These are phyloP conservation scores for Oscheius sp. DNA, from an alignment of 2,888 invertebrate species.

Conservation along the genomic window DNA sequence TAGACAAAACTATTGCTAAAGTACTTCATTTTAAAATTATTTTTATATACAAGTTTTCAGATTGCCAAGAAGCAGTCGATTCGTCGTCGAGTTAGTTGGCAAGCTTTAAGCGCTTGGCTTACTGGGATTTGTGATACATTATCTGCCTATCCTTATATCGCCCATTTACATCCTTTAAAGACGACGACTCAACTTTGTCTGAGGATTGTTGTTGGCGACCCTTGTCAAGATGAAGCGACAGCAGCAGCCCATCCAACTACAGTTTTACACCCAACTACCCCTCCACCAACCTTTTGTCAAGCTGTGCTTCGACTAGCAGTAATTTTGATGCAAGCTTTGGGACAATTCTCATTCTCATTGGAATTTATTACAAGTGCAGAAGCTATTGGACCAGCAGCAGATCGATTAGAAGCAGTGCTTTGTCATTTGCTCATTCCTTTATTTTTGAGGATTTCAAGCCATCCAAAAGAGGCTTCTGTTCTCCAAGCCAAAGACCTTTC, in stretches of 20 bases:
- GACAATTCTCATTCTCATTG: slow-evolving; percentile 76
- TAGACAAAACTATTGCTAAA: slow-evolving; percentile 95
- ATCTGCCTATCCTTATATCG: slow-evolving; percentile 89
- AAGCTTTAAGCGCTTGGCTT: slow-evolving; percentile 89
- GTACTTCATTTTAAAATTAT: slow-evolving; percentile 73
- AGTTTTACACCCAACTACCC: slow-evolving; percentile 72
- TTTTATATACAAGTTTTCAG: background rate
- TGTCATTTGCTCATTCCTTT: slow-evolving; percentile 95
- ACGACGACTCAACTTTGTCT: slow-evolving; percentile 70
- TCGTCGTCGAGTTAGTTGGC: slow-evolving; percentile 88
- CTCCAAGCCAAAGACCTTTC: slow-evolving; percentile 88
- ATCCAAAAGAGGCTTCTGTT: slow-evolving; percentile 84
- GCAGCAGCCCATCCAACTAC: slow-evolving; percentile 62
- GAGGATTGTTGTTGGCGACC: slow-evolving; percentile 67
- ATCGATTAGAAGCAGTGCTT: slow-evolving; percentile 92
- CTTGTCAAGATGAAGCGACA: slow-evolving; percentile 61
- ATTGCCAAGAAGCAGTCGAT: slow-evolving; percentile 51
- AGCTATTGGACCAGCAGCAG: slow-evolving; percentile 82
- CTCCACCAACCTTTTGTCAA: slow-evolving; percentile 92
- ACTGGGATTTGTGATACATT: slow-evolving; percentile 89
- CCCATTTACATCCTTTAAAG: slow-evolving; percentile 91
- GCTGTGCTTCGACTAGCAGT: slow-evolving; percentile 93
- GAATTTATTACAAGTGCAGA: slow-evolving; percentile 94
- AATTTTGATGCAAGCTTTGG: slow-evolving; percentile 90
- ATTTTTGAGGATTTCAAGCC: slow-evolving; percentile 91